phyloP scores from a whole-genome alignment of 1,140 invertebrate genomes.

The Glossosoma conforme region DNA sequence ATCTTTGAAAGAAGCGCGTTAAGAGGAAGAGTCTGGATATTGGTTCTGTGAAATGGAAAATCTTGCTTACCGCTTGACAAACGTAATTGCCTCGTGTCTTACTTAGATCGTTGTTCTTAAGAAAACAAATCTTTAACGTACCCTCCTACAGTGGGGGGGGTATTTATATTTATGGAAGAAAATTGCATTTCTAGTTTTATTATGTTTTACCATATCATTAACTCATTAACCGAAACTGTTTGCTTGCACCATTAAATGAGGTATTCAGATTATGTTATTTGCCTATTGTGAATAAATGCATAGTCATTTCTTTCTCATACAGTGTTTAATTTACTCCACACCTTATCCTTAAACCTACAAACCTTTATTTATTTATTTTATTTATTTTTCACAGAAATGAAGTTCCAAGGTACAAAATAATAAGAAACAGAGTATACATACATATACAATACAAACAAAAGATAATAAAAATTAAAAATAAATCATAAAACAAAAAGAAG shows the following conservation, averaged over 20 bases:
- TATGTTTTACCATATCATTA: slow-evolving; percentile 31
- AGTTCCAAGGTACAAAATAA: too few species aligned
- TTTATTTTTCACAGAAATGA: too few species aligned
- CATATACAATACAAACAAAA: too few species aligned
- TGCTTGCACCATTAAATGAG: slow-evolving; percentile 30
- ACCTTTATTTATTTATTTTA: too few species aligned
- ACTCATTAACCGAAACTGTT: slow-evolving; percentile 26
- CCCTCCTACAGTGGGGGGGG: slow-evolving; percentile 13
- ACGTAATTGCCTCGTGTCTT: slow-evolving; percentile 33
- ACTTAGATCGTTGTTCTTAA: slow-evolving; percentile 32
- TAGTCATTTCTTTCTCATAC: slow-evolving; percentile 30
- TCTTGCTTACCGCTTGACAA: slow-evolving; percentile 32
- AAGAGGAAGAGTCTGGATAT: slow-evolving; percentile 5
- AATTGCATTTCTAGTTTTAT: slow-evolving; percentile 31
- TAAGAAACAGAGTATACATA: too few species aligned
- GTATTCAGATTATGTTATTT: slow-evolving; percentile 27
- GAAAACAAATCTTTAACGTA: slow-evolving; percentile 29
- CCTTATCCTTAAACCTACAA: too few species aligned
- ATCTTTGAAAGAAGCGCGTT: neutral
- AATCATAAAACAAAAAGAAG: too few species aligned
- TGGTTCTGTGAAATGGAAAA: slow-evolving; percentile 21
- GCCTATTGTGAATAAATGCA: slow-evolving; percentile 33
- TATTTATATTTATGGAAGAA: slow-evolving; percentile 28
- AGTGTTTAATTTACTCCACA: slow-evolving; percentile 25
- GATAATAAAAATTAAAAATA: too few species aligned